A percentile compares a stretch with the other conserved stretches of the same genome.
Conservation (phyloP, 2,113 vertebrate species). For the Rutilus rutilus region DNA sequence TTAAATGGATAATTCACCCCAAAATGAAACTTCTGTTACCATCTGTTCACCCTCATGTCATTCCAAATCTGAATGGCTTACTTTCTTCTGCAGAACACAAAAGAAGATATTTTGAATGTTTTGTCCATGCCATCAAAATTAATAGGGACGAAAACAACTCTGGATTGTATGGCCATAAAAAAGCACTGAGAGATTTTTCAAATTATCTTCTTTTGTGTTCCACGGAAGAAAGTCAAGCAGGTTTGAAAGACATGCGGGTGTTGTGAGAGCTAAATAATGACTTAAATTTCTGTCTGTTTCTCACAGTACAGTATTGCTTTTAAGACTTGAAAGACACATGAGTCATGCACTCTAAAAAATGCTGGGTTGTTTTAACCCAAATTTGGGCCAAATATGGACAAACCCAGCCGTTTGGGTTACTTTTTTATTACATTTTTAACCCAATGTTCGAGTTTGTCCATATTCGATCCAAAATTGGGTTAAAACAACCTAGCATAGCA, state of each 20-base stretch:
- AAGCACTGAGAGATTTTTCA: neutral
- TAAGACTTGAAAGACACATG: neutral
- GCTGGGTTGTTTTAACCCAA: no score
- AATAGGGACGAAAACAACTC: neutral
- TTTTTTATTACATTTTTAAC: no score
- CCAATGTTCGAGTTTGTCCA: no score
- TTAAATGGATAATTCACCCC: neutral
- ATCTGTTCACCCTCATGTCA: neutral
- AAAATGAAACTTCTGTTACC: neutral
- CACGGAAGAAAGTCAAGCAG: neutral
- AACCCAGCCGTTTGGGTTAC: no score
- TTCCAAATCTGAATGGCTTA: neutral
- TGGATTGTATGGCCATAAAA: neutral
- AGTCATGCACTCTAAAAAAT: neutral
- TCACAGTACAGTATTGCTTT: neutral
- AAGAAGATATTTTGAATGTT: neutral
- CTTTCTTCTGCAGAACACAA: neutral
- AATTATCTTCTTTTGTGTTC: neutral
- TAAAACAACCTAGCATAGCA: no score
- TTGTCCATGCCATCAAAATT: neutral
- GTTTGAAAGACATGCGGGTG: neutral
- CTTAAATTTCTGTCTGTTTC: neutral
- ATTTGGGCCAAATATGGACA: no score
- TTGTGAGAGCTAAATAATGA: neutral
- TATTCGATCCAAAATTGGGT: no score